Percentiles rank a stretch among this genome's conserved stretches.
Conservation (phyloP, 1,140 invertebrate species). For the Drosophila persimilis region DNA sequence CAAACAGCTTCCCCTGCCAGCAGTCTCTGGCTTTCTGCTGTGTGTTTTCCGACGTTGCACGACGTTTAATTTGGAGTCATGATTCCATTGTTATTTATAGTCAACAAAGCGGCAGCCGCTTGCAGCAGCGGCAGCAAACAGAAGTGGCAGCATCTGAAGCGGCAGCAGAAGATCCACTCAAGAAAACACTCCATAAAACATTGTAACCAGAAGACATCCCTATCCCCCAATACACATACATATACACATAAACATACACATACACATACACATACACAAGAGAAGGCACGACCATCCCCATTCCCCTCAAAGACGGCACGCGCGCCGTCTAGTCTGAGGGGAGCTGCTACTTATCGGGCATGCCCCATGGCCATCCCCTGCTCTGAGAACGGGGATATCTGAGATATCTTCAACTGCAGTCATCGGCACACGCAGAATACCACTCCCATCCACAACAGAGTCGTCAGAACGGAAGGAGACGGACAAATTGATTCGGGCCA, state of each 20-base stretch:
- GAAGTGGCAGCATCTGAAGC: conserved; percentile 19
- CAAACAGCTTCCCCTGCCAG: conserved; percentile 30
- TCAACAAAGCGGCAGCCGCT: conserved; percentile 69
- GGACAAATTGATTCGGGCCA: too few relatives aligned
- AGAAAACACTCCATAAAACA: conserved; percentile 77
- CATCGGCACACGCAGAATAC: conserved; percentile 4
- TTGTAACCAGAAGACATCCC: conserved; percentile 36
- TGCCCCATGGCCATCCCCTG: conserved; percentile 2
- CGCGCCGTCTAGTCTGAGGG: conserved; percentile 59
- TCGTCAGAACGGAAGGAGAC: too few relatives aligned
- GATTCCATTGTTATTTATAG: conserved; percentile 81
- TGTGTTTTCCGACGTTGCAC: conserved; percentile 16
- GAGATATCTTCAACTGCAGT: conserved; percentile 31
- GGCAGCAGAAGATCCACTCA: conserved; percentile 62
- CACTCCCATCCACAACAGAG: conserved; percentile 1
- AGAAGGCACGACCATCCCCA: too few relatives aligned
- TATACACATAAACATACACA: not conserved
- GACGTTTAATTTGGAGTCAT: conserved; percentile 79
- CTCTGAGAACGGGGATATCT: not conserved
- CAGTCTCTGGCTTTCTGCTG: not conserved
- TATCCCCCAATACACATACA: too few relatives aligned
- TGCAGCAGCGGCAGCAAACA: not conserved
- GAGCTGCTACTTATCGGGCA: conserved; percentile 52
- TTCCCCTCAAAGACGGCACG: conserved; percentile 44
- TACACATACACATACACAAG: too few relatives aligned